phyloP scores from a whole-genome alignment of 2,888 invertebrate species.

The Portevinia maculata region DNA sequence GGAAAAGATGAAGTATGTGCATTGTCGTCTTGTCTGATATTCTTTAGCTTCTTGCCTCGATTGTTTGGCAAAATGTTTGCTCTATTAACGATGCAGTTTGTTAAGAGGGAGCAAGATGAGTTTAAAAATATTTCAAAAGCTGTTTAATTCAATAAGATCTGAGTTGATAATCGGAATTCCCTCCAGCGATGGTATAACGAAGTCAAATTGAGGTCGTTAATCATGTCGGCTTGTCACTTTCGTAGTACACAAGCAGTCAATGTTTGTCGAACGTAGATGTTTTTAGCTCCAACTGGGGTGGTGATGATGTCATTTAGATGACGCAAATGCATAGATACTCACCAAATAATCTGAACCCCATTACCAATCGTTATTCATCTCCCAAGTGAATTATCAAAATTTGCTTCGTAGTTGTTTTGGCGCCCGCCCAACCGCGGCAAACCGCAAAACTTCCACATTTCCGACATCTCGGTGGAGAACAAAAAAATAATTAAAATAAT shows the following conservation, averaged over 20 bases:
- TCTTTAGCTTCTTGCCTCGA: conserved; percentile 30
- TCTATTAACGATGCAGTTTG: conserved; percentile 69
- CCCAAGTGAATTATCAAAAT: conserved; percentile 36
- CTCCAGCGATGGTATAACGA: conserved; percentile 23
- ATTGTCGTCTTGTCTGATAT: conserved; percentile 41
- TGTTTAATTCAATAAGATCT: conserved; percentile 70
- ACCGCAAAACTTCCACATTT: conserved; percentile 49
- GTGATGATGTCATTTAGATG: conserved; percentile 60
- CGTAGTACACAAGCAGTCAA: conserved; percentile 36
- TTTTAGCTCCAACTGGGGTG: background rate
- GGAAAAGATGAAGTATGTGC: conserved; percentile 55
- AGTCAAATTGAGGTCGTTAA: conserved; percentile 66
- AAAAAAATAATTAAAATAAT: conserved; percentile 70
- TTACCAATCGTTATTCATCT: background rate
- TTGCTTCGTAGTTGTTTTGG: conserved; percentile 42
- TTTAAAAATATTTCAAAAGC: conserved; percentile 43
- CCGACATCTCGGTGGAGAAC: conserved; percentile 8
- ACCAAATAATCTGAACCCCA: conserved; percentile 15
- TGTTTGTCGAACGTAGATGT: conserved; percentile 41
- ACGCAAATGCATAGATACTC: conserved; percentile 9
- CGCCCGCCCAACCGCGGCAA: conserved; percentile 37
- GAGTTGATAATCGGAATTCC: conserved; percentile 45
- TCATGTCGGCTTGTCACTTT: conserved; percentile 67
- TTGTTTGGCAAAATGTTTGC: conserved; percentile 34
- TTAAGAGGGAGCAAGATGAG: conserved; percentile 28